phyloP scores from a whole-genome alignment of 2,888 invertebrate genomes.

The Pilophorus perplexus region DNA sequence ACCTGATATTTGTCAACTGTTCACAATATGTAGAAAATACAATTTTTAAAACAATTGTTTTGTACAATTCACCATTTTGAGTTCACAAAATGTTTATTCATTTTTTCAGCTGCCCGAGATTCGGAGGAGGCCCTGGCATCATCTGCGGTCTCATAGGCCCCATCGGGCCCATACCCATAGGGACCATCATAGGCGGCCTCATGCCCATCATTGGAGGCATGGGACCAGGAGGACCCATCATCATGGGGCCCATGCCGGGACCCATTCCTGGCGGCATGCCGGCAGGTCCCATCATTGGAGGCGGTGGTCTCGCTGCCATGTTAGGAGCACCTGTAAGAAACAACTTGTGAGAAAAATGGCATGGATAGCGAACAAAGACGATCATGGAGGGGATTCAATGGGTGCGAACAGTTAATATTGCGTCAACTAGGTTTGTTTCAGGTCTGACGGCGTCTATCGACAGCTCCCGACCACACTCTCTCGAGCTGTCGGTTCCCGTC shows the following conservation, averaged over 20 bases:
- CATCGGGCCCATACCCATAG: constrained; percentile 70
- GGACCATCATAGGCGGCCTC: constrained; percentile 66
- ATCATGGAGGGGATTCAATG: too few relatives aligned
- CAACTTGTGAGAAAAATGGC: constrained; percentile 14
- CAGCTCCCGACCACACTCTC: too few relatives aligned
- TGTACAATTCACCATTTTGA: too few relatives aligned
- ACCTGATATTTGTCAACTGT: too few relatives aligned
- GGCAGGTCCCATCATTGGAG: constrained; percentile 57
- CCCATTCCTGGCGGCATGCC: constrained; percentile 57
- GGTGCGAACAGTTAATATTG: too few relatives aligned
- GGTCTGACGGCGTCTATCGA: too few relatives aligned
- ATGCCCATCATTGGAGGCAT: constrained; percentile 74
- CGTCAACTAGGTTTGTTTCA: neutral
- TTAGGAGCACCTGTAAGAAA: constrained; percentile 57
- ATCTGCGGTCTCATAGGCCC: constrained; percentile 70
- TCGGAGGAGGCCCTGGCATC: constrained; percentile 56
- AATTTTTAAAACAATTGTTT: too few relatives aligned
- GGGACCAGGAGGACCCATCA: constrained; percentile 58
- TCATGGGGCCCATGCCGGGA: constrained; percentile 57
- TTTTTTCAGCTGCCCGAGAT: constrained; percentile 29
- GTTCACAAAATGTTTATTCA: too few relatives aligned
- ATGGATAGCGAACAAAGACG: too few relatives aligned
- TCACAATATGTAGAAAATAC: too few relatives aligned
- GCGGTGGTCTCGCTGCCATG: constrained; percentile 63
- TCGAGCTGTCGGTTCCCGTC: too few relatives aligned